Base-by-base conservation (phyloP, 2,797 vertebrate genomes). In the Salarias fasciatus region DNA sequence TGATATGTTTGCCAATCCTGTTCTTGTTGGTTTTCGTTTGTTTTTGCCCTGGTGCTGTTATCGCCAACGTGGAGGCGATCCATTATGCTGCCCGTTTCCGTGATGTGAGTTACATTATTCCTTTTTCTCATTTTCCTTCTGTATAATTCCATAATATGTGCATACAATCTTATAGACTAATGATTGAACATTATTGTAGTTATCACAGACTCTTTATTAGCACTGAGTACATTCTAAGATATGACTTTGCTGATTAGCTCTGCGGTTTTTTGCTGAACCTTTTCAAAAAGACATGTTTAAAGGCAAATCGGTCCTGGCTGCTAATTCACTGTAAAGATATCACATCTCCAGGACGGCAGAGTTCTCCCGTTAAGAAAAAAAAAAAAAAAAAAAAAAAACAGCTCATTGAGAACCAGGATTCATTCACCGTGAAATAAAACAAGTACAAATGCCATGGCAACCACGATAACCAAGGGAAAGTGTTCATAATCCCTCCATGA, bases 41-140 rank as follows among this genome's bases (percentile, higher is more conserved):
- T 35, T 40, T 70, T 50, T 51, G 8, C 9, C 30, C 50, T 35
- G 14, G 14, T 52, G 44, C 41, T 31, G 9, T 54, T 60, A 30
- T 75, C 18, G 7, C 10, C 5, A 15, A 7, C 54, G n/a, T 64
- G n/a, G 11, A 66, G 58, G 33, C 29, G 14, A 55, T 63, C 46
- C 41, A 43, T 65, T 43, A 47, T 28, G 2, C 37, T 52, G 12
- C 52, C 24, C 69, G 0, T 47, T 3, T 6, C 0, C n/a, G 28
- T 62, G n/a, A 49, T 71, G 18, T 47, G 10, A 65, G 7, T 31
- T 49, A 47, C 57, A 68, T 51, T 50, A 45, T 64, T 24, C 10
- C 12, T 48, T 49, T 18, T 55, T 36, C 5, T 9, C 8, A 5
- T 7, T 6, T 43, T 4, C 5, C 10, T 42, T 43, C 8, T 53